A percentile compares a stretch with the other conserved stretches of the same genome.
Evolutionary conservation across 1,140 invertebrate species (phyloP).

Genomic region (Neomicropteryx cornuta): DNA sequence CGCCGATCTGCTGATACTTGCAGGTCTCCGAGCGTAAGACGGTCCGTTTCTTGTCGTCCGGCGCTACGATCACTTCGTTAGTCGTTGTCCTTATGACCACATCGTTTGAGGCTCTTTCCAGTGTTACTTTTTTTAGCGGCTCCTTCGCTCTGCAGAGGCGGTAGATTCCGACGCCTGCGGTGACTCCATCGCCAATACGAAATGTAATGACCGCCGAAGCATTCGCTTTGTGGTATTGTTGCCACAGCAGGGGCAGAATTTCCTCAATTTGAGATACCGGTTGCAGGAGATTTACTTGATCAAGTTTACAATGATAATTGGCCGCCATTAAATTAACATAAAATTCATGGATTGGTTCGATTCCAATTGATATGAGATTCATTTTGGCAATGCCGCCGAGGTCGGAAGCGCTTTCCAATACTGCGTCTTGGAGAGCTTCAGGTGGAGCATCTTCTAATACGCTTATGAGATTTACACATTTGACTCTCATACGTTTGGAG

Average conservation of each 20-base stretch:
- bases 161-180: constrained; percentile 11
- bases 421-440: constrained; percentile 2
- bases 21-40: constrained; percentile 9
- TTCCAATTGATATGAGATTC: too few species aligned
- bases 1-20: constrained; percentile 8
- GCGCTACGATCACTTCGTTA: not conserved
- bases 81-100: constrained; percentile 1
- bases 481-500: constrained; percentile 7
- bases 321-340: constrained; percentile 3
- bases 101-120: constrained; percentile 11
- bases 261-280: constrained; percentile 7
- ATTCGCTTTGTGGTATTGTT: constrained; percentile 6
- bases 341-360: constrained; percentile 11
- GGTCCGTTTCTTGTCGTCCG: not conserved
- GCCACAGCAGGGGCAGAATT: constrained; percentile 10
- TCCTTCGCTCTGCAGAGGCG: constrained; percentile 7
- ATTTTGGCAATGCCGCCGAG: constrained; percentile 5
- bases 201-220: constrained; percentile 10
- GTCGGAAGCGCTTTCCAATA: constrained; percentile 11
- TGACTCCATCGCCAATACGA: constrained; percentile 9
- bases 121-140: constrained; percentile 5
- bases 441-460: constrained; percentile 8
- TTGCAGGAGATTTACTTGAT: constrained; percentile 6
- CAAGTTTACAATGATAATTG: constrained; percentile 11
- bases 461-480: constrained; percentile 9